Evolutionary conservation across 2,888 invertebrate species (phyloP), one percentile per base, ranked within the genome.

Genomic region (Odontocerum albicorne): DNA sequence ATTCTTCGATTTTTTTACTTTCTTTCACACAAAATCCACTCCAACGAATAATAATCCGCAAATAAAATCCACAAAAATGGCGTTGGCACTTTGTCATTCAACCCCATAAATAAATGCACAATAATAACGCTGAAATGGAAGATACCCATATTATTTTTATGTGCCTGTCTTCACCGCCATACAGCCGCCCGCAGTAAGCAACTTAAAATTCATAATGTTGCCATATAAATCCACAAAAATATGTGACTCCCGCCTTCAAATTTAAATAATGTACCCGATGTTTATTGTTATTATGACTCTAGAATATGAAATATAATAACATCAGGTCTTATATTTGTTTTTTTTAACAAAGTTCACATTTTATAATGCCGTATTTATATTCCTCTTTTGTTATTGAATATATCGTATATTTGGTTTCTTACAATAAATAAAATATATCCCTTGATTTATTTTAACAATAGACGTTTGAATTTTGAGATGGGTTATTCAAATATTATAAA

Each of bases 131-230:
- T 43, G 49, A 36, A 46, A 49, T 52, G 59, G 49, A 35, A 54
- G 36, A 50, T 46, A 20, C 49, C 47, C 53, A 51, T 51, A 59
- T 59, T 59, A 59, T 59, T 59, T 59, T 59, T 59, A 59, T 59
- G 53, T 35, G 33, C 43, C 38, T 35, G 45, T 50, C 53, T 35
- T 46, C 49, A 44, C 59, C 59, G 52, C 59, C 49, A 53, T 44
- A 59, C 53, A 55, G 44, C 40, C 40, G 4, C 8, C n/a, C n/a
- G 17, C 38, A 17, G 54, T 57, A 57, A 57, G 57, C 57, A 60
- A 60, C 60, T 60, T 57, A 55, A 60, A 60, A 60, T 60, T 60
- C 60, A 60, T 60, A 60, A 57, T 60, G 60, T 55, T 40, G 52
- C 45, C 56, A 22, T 42, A 60, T 60, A 60, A 60, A 60, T 60